Evolutionary conservation across 2,888 invertebrate genomes (phyloP), one percentile per base, ranked within the genome.

Genomic region (Cyaniris semiargus): DNA sequence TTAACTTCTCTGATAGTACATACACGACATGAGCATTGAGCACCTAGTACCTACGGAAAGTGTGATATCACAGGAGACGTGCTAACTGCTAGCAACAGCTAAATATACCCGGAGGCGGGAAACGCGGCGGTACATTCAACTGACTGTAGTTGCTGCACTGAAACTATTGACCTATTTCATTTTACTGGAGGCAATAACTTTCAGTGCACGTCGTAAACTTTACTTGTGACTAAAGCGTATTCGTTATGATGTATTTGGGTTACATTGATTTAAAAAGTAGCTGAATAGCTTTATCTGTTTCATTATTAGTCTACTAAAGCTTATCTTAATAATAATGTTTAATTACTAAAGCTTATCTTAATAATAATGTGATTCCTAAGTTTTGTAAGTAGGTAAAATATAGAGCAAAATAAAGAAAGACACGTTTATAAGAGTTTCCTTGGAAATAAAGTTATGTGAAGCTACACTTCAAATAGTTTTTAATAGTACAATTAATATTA

Each of bases 161-260:
- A 92, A 94, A 92, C 93, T 93, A 93, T 93, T 94, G 93, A 94
- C 93, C 93, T 92, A 94, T 92, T 92, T 94, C 87, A 88, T 89
- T 88, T 92, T 91, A 90, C 93, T 93, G 92, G 93, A 92, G 92
- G 90, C 89, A 89, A 92, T 93, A 92, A 94, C 91, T 92, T 93
- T 93, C 92, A 91, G 91, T 88, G 89, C 90, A 90, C 83, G 86
- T 85, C 86, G 89, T 93, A 90, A 93, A 92, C 90, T 86, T 85
- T 86, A 85, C 86, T 85, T 83, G 85, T 86, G 88, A 87, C 87
- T 87, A 79, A 81, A 77, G 27, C 60, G 70, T 76, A 77, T 76
- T 77, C 70, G 70, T 74, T 76, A 71, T 21, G 21, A 72, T 76
- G 34, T 70, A 38, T 23, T 66, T 79, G 70, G 60, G 60, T 53